These are phyloP conservation scores for Sardinella longiceps DNA, from an alignment of 2,797 vertebrate species.

Conservation along the genomic window DNA sequence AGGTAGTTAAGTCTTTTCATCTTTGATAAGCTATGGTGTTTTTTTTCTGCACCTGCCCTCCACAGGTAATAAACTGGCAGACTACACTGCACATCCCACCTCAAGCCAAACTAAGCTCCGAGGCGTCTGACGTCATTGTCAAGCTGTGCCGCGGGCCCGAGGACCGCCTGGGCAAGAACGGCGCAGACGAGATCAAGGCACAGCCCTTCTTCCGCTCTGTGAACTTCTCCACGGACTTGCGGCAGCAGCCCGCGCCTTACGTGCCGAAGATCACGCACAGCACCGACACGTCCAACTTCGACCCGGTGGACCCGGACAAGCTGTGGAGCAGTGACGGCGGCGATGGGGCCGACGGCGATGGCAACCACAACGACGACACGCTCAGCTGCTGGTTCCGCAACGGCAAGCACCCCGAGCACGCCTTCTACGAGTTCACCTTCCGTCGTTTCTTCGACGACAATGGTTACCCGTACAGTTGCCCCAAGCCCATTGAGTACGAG, in stretches of 20 bases:
- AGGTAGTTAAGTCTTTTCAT: neutral
- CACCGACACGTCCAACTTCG: conserved; percentile 97
- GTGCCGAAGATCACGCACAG: conserved; percentile 95
- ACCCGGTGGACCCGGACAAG: conserved; percentile 96
- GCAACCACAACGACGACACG: conserved; percentile 90
- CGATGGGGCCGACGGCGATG: conserved; percentile 72
- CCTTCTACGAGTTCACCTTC: conserved; percentile 92
- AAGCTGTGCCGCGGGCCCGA: conserved; percentile 93
- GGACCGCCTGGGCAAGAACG: conserved; percentile 92
- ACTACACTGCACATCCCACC: conserved; percentile 89
- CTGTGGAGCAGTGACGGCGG: conserved; percentile 81
- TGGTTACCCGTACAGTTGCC: conserved; percentile 94
- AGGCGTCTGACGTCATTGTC: conserved; percentile 92
- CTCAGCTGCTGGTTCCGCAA: conserved; percentile 93
- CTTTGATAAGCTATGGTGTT: neutral
- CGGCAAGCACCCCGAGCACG: conserved; percentile 92
- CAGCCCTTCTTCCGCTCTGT: conserved; percentile 90
- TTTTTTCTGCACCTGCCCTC: neutral
- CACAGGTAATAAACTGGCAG: conserved; percentile 97
- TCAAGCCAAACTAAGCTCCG: conserved; percentile 88
- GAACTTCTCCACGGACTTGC: conserved; percentile 92
- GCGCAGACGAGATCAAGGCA: conserved; percentile 94
- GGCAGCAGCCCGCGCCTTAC: conserved; percentile 88
- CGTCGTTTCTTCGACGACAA: conserved; percentile 92
- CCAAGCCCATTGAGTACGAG: conserved; percentile 93